A percentile compares a stretch with the other conserved stretches of the same genome.
phyloP scores from a whole-genome alignment of 2,888 invertebrate genomes.

The Athalia circularis region DNA sequence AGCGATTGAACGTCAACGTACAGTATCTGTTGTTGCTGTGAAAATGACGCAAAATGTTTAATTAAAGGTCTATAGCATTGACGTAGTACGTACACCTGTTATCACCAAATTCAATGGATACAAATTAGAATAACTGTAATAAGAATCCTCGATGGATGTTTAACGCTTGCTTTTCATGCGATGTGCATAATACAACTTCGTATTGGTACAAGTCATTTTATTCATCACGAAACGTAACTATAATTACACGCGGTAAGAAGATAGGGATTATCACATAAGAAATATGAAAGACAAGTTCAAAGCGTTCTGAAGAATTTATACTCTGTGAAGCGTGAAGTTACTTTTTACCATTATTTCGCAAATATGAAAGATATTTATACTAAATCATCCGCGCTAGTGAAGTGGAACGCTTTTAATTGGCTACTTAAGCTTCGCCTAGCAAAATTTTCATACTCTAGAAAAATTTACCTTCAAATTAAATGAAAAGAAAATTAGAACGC shows the following conservation, averaged over 20 bases:
- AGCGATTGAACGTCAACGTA: neutral
- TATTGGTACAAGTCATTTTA: neutral
- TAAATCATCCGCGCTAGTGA: too few species aligned
- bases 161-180: conserved; percentile 23
- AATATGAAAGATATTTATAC: neutral
- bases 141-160: conserved; percentile 36
- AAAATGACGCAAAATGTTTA: conserved; percentile 28
- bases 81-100: conserved; percentile 34
- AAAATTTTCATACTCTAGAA: too few species aligned
- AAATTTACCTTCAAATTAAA: too few species aligned
- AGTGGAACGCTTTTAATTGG: too few species aligned
- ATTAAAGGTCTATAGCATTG: conserved; percentile 30
- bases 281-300: neutral
- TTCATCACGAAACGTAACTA: neutral
- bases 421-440: too few species aligned
- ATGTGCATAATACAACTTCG: conserved; percentile 3
- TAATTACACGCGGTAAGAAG: conserved; percentile 3
- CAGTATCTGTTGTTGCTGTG: conserved; percentile 2
- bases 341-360: neutral
- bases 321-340: conserved; percentile 23
- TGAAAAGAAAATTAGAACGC: neutral
- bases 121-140: neutral
- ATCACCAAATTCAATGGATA: conserved; percentile 35
- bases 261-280: conserved; percentile 28
- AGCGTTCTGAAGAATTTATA: conserved; percentile 35